Percentiles rank a stretch among this genome's conserved stretches.
Evolutionary conservation across 2,113 vertebrate species (phyloP).

Genomic region (Chauna torquata): DNA sequence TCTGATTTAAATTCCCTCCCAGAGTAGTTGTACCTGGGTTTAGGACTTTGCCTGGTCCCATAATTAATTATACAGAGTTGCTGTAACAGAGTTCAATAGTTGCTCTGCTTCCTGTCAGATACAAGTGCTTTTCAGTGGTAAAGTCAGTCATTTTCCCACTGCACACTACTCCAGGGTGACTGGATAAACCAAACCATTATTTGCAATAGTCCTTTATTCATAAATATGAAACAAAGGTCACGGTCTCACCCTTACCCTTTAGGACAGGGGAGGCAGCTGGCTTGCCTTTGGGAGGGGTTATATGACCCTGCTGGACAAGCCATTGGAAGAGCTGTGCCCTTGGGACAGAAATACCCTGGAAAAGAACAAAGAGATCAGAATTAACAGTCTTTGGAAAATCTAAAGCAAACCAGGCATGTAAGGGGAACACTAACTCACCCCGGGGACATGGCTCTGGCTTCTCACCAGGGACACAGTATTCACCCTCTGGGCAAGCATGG

Average conservation of each 20-base stretch:
- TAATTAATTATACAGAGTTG: neutral
- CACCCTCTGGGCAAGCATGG: conserved; percentile 81
- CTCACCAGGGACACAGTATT: conserved; percentile 80
- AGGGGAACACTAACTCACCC: conserved; percentile 71
- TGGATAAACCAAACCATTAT: too few species aligned
- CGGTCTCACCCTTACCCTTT: conserved; percentile 78
- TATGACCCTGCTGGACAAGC: conserved; percentile 85
- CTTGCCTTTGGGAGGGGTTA: conserved; percentile 72
- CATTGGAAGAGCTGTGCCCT: conserved; percentile 77
- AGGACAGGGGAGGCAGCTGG: conserved; percentile 83
- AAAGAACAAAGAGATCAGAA: neutral
- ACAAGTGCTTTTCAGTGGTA: neutral
- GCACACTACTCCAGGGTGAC: neutral
- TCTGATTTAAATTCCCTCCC: neutral
- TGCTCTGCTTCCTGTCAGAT: neutral
- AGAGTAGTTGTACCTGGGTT: neutral
- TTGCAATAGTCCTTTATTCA: neutral
- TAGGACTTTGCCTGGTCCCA: neutral
- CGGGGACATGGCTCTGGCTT: conserved; percentile 79
- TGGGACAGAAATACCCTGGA: conserved; percentile 88
- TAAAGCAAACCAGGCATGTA: fast-evolving
- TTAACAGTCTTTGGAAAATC: fast-evolving
- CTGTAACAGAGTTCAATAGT: neutral
- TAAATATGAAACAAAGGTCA: fast-evolving
- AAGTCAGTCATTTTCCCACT: neutral